A percentile compares a stretch with the other conserved stretches of the same genome.
These are phyloP conservation scores for Parauchenoglanis punctatus DNA, from an alignment of 2,797 vertebrate species.

Conservation along the genomic window DNA sequence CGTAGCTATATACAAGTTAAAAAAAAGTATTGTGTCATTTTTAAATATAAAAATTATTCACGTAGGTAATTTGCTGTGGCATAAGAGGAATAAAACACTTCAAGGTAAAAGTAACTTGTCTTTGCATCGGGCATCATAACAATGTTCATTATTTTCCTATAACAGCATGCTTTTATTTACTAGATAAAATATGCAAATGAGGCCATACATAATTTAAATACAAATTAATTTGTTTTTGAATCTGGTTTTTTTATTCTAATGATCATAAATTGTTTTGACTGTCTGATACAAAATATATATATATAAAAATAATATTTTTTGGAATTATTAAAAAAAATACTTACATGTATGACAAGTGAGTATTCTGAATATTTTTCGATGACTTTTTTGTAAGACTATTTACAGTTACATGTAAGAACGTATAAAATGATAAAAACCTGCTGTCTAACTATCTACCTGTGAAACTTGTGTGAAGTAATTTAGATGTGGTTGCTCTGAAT, in stretches of 20 bases:
- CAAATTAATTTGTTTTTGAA: no score
- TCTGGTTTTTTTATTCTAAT: no score
- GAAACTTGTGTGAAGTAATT: background rate
- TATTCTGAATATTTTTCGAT: background rate
- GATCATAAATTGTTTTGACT: no score
- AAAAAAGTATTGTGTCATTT: background rate
- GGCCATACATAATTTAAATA: no score
- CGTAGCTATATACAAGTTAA: background rate
- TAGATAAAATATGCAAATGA: background rate
- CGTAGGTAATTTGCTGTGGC: no score
- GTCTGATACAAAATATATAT: no score
- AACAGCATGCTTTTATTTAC: background rate
- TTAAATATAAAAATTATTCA: background rate
- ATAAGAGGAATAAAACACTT: background rate
- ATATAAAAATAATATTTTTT: background rate
- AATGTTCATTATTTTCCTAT: no score
- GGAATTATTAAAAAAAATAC: background rate
- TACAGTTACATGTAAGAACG: background rate
- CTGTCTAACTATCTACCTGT: background rate
- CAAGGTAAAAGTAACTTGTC: no score
- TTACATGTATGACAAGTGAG: background rate
- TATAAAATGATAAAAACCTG: background rate
- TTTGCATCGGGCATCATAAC: no score
- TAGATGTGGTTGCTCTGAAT: background rate
- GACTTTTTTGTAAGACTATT: background rate